Percentiles rank a stretch among this genome's conserved stretches.
Evolutionary conservation across 1,140 invertebrate species (phyloP).

Genomic region (Tigriopus japonicus): DNA sequence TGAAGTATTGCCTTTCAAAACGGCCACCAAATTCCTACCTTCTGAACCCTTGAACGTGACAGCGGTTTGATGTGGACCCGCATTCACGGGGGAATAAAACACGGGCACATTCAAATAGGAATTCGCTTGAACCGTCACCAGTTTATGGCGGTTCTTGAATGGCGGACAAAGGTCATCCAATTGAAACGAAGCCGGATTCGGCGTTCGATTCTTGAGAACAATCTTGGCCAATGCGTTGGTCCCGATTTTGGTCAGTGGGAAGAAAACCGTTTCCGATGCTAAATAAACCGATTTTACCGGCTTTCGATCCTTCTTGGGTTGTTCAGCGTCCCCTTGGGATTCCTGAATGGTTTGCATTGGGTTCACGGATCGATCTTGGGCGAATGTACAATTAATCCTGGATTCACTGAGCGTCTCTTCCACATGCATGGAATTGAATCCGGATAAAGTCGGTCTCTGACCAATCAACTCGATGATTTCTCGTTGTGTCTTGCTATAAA

Average conservation of each 20-base stretch:
- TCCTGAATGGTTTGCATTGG: not conserved
- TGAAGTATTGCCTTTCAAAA: too few species aligned
- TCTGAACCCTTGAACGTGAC: too few species aligned
- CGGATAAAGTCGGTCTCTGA: not conserved
- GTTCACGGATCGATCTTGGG: not conserved
- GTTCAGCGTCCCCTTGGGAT: not conserved
- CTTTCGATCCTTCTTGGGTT: not conserved
- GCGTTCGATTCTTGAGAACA: not conserved
- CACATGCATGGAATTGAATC: not conserved
- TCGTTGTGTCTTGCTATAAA: not conserved
- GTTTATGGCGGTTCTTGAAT: too few species aligned
- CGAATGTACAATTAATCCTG: not conserved
- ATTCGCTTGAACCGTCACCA: too few species aligned
- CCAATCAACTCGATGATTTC: not conserved
- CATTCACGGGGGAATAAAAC: too few species aligned
- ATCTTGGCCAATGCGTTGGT: not conserved
- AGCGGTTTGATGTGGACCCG: too few species aligned
- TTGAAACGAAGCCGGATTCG: too few species aligned
- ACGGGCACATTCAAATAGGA: too few species aligned
- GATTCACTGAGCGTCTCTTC: constrained; percentile 5
- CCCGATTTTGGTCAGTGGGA: not conserved
- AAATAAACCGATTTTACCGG: not conserved
- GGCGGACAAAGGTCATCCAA: too few species aligned
- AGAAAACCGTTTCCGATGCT: not conserved
- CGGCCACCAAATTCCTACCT: too few species aligned